Evolutionary conservation across 1,140 invertebrate genomes (phyloP), one percentile per base, ranked within the genome.

Genomic region (Atta colombica): DNA sequence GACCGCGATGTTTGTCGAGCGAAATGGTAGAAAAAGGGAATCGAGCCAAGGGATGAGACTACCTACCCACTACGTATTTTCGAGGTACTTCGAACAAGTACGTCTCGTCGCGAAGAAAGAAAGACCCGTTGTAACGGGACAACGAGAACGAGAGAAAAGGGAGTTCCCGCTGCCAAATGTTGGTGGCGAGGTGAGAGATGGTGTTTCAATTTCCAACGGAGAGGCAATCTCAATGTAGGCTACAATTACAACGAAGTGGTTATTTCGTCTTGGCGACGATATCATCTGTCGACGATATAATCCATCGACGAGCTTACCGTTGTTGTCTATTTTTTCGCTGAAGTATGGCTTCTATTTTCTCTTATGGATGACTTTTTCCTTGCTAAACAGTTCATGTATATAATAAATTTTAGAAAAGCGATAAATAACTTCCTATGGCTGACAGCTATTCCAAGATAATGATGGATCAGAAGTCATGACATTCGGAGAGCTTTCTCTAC

Each of bases 1-100:
- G 90, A 90, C 89, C 89, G 81, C 82, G 89, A 77, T 86, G 77
- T 91, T 91, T 90, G 81, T 86, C 89, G 87, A 74, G 81, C 87
- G 35, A 82, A 88, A 90, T 74, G 87, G 60, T 31, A 14, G 71
- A 68, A 90, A 85, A 91, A 82, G 75, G 58, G 75, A 58, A 28
- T 1, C 85, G 60, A 58, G 66, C 35, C 69, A 61, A 10, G 55
- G 31, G 25, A 14, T 39, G 31, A 5, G 63, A 31, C 8, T n/a
- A n/a, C 7, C 25, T 63, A 49, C 69, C 18, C 49, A 49, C 18
- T 4, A 25, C 28, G 77, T 82, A 84, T 84, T 84, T 51, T 61
- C 55, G 68, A 49, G 80, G 5, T 75, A 74, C 69, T 84, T 61
- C 0, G 45, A 25, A 49, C 80, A 82, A 84, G 80, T 84, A 21